Evolutionary conservation across 2,113 vertebrate species (phyloP).

Genomic region (Neotoma lepida): DNA sequence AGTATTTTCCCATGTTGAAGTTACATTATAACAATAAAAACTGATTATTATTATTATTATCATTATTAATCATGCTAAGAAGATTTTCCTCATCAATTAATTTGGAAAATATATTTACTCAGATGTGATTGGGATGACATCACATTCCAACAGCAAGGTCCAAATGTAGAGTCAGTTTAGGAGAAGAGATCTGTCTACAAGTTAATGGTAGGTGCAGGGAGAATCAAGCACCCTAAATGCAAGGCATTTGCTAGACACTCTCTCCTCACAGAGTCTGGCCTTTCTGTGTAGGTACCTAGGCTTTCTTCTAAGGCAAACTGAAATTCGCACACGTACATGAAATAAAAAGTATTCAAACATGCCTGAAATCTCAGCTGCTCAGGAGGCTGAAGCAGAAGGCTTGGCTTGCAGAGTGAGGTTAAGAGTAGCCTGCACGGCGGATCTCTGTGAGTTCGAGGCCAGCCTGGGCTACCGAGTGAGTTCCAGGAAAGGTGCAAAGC

Average conservation of each 20-base stretch:
- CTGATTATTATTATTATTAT: not conserved
- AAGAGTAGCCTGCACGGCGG: too few relatives aligned
- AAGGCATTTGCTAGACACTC: not conserved
- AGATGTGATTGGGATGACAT: not conserved
- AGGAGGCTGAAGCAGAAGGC: not conserved
- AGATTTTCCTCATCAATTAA: not conserved
- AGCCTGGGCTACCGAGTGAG: too few relatives aligned
- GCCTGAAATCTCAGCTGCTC: not conserved
- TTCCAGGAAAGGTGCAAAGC: too few relatives aligned
- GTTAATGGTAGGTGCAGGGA: not conserved
- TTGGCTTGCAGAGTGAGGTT: not conserved
- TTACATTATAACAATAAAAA: not conserved
- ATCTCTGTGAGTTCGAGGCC: too few relatives aligned
- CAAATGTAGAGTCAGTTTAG: not conserved
- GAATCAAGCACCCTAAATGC: rapidly evolving
- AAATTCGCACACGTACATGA: not conserved
- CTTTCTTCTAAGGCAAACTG: not conserved
- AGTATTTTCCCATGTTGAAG: not conserved
- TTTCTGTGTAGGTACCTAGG: not conserved
- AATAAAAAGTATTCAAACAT: not conserved
- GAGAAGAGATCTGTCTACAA: not conserved
- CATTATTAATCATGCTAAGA: not conserved
- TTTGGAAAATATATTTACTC: conserved; percentile 6
- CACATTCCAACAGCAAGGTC: not conserved
- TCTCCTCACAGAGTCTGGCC: not conserved